Base-by-base conservation (phyloP, 2,888 invertebrate genomes). In the Plutella xylostella region DNA sequence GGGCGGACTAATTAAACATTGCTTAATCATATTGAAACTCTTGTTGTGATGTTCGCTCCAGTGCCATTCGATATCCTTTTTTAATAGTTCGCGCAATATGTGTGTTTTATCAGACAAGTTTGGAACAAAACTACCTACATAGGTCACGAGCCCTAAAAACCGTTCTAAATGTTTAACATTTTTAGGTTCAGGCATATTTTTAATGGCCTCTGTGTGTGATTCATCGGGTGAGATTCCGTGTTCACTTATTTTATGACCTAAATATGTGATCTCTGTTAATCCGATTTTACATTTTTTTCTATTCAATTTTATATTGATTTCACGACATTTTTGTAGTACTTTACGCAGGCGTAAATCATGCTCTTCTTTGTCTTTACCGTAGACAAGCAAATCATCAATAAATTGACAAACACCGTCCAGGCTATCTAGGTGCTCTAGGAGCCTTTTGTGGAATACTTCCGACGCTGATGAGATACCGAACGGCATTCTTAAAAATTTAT, bases 111-210 rank as follows among this genome's bases (percentile, higher is more conserved):
- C 52, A 6, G 56, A 56, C 2, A 58, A 45, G 28, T 54, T 53
- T 0, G 51, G 51, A 25, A 56, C 51, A 38, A 56, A 56, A 18
- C 39, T 51, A 18, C 51, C 43, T 12, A 56, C 49, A 41, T 58
- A 58, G 1, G 52, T 57, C 1, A 55, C 48, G 3, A 58, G 1
- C 2, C 55, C 56, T 42, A 56, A 42, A 46, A 56, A 55, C 22
- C 54, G 30, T 42, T 55, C 51, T 1, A 55, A 7, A 18, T 54
- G 54, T 33, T 54, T 55, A 1, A 33, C 19, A 43, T 51, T 51
- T 37, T 45, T 11, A 1, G 55, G 55, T 28, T 9, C 45, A 4
- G 51, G 55, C 54, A 56, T 55, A 12, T 56, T 47, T 43, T 22
- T 45, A 20, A 56, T 51, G 0, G 55, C 51, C 14, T 15, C n/a